phyloP scores from a whole-genome alignment of 1,140 invertebrate genomes.

The Sycophila sp. region DNA sequence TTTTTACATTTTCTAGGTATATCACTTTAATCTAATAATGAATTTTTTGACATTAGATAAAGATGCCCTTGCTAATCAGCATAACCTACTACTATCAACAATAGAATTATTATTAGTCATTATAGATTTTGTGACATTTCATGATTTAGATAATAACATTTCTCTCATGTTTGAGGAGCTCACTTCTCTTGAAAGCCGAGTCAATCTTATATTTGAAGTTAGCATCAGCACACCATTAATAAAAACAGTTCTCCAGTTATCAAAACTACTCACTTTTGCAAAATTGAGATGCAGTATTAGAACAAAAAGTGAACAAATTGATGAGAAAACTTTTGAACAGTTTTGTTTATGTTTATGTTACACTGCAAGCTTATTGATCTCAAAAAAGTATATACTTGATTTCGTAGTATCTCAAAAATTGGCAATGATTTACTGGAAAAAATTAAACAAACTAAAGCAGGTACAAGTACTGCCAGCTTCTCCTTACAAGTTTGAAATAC shows the following conservation, averaged over 20 bases:
- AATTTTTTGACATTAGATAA: too few relatives aligned
- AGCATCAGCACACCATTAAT: constrained; percentile 60
- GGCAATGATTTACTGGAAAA: constrained; percentile 59
- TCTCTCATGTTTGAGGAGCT: constrained; percentile 54
- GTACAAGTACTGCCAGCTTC: constrained; percentile 44
- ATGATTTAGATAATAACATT: constrained; percentile 52
- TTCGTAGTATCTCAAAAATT: constrained; percentile 55
- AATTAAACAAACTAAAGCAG: constrained; percentile 46
- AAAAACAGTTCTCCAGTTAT: constrained; percentile 55
- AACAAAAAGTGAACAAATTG: constrained; percentile 42
- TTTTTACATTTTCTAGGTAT: constrained; percentile 3
- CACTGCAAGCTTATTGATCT: constrained; percentile 52
- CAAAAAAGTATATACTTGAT: constrained; percentile 58
- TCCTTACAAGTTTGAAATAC: constrained; percentile 63
- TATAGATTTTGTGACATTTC: constrained; percentile 59
- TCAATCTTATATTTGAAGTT: constrained; percentile 58
- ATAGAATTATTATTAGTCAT: constrained; percentile 64
- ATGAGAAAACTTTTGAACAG: constrained; percentile 43
- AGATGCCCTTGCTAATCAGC: constrained; percentile 63
- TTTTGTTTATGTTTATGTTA: constrained; percentile 54
- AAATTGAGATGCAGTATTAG: constrained; percentile 55
- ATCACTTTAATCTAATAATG: background rate
- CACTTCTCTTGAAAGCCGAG: constrained; percentile 52
- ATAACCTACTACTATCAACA: constrained; percentile 65
- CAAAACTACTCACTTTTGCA: constrained; percentile 52